Evolutionary conservation across 2,797 vertebrate species (phyloP), one percentile per base, ranked within the genome.

Genomic region (Gallinago nigripennis): DNA sequence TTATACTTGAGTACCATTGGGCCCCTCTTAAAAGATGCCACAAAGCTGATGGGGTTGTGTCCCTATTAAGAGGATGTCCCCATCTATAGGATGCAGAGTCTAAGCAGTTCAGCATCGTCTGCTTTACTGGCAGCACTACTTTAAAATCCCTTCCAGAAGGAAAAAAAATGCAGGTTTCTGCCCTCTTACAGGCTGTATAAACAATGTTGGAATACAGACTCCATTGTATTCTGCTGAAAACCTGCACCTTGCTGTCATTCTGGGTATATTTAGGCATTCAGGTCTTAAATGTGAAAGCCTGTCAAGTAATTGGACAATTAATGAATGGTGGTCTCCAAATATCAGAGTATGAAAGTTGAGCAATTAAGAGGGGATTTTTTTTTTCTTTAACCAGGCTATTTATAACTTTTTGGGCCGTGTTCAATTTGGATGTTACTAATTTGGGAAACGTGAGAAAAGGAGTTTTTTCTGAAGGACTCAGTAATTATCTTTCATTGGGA

Each of bases 381-480:
- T 51, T 12, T 30, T 63, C 76, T 71, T 68, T 31, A 72, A 54
- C 46, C 45, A 27, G 25, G 15, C 69, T 96, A 92, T 96, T 93
- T 94, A 87, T 96, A 94, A 80, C n/a, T 71, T 81, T 75, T 84
- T 71, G 86, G 91, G 53, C 54, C 83, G 31, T 39, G 57, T 81
- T 93, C 90, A 71, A 4, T 92, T 66, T 93, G 82, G 57, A 94
- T 85, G 84, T 94, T 96, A 65, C 94, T 96, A 96, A 95, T 92
- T 92, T 89, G 82, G 91, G 95, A 93, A 89, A 96, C 84, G 7
- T 96, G 96, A 97, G 96, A 97, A 96, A 96, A 95, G 54, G 65
- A 93, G 64, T 60, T 92, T 92, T 80, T 92, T 46, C 86, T 87
- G 91, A 91, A 89, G 89, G 78, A 71, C 71, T 91, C 43, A 3